Percentiles rank a stretch among this genome's conserved stretches.
Conservation (phyloP, 2,888 invertebrate species). For the Cecidostiba fungosa region DNA sequence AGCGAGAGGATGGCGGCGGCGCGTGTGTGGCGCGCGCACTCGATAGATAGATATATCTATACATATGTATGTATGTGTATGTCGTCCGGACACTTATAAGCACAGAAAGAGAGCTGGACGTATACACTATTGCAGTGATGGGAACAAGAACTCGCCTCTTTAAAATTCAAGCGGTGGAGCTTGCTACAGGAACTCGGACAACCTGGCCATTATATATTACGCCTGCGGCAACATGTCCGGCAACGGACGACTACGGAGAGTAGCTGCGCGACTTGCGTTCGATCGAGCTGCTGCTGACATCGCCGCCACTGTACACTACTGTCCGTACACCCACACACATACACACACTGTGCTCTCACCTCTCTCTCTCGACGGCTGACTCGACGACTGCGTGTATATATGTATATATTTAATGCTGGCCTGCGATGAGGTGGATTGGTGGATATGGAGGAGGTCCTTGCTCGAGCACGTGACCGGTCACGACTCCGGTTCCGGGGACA, state of each 20-base stretch:
- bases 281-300: constrained; percentile 55
- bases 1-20: constrained; percentile 36
- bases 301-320: constrained; percentile 10
- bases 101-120: neutral
- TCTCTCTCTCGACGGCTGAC: neutral
- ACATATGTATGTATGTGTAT: neutral
- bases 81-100: neutral
- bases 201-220: neutral
- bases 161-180: neutral
- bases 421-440: neutral
- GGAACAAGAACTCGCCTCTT: constrained; percentile 26
- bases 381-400: neutral
- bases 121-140: neutral
- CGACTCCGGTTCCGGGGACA: neutral
- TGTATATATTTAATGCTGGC: neutral
- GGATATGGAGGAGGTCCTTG: neutral
- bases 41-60: neutral
- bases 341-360: neutral
- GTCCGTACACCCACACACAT: constrained; percentile 13
- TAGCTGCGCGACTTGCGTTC: constrained; percentile 50
- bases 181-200: neutral
- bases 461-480: constrained; percentile 14
- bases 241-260: constrained; percentile 63
- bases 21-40: constrained; percentile 34
- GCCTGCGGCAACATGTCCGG: constrained; percentile 67